These are phyloP conservation scores for Drosophila orena DNA, from an alignment of 1,140 invertebrate species.

Conservation along the genomic window DNA sequence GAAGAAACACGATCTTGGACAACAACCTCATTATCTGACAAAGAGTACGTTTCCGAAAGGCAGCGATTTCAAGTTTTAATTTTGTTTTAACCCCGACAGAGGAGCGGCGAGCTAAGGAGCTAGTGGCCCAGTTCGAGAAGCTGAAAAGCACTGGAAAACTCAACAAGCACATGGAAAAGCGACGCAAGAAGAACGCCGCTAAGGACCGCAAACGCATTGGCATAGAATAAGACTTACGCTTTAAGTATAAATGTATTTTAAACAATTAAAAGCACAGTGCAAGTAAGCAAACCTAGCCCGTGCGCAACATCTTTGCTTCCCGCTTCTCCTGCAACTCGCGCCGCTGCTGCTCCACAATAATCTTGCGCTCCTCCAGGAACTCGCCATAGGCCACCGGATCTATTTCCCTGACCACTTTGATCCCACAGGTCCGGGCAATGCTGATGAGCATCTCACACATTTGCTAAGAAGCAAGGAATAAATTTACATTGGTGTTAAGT, in stretches of 20 bases:
- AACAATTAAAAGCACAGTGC: constrained; percentile 53
- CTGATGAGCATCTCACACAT: constrained; percentile 93
- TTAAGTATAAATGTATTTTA: constrained; percentile 75
- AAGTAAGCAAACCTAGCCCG: constrained; percentile 84
- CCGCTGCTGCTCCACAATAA: constrained; percentile 90
- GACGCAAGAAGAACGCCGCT: constrained; percentile 88
- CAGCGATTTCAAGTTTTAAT: accelerated
- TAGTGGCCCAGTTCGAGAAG: constrained; percentile 90
- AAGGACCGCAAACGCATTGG: constrained; percentile 86
- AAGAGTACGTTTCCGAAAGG: constrained; percentile 89
- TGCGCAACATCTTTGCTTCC: constrained; percentile 97
- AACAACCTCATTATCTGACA: constrained; percentile 90
- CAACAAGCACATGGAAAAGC: constrained; percentile 90
- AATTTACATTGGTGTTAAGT: neutral
- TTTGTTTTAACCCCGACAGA: constrained; percentile 85
- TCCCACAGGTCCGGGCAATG: constrained; percentile 91
- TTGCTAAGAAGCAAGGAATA: constrained; percentile 86
- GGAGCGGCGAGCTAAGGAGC: constrained; percentile 88
- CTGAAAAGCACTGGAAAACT: constrained; percentile 90
- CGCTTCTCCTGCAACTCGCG: constrained; percentile 93
- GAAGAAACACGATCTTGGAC: constrained; percentile 87
- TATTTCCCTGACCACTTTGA: constrained; percentile 93
- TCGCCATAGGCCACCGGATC: constrained; percentile 92
- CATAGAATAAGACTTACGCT: constrained; percentile 76
- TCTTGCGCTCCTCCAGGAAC: constrained; percentile 93